These are phyloP conservation scores for Dipodomys stephensi DNA, from an alignment of 2,113 vertebrate species.

Conservation along the genomic window DNA sequence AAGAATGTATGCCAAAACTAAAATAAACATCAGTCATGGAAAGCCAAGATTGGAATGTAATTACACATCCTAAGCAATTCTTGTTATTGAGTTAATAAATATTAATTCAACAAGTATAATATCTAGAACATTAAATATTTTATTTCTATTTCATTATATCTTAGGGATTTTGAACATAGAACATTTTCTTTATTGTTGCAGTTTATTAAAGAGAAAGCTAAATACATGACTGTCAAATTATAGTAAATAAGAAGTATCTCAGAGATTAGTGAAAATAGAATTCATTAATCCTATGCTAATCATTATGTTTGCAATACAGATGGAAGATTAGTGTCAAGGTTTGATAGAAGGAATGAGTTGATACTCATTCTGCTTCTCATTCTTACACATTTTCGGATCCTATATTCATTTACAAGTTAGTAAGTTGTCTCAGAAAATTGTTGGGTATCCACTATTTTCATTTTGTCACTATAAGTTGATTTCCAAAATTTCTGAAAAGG, in stretches of 20 bases:
- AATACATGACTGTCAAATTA: not conserved
- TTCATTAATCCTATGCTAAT: not conserved
- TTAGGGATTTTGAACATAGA: not conserved
- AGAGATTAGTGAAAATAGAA: not conserved
- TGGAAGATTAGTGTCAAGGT: not conserved
- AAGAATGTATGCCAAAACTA: too few species aligned
- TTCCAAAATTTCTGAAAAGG: not conserved
- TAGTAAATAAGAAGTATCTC: not conserved
- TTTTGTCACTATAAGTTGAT: not conserved
- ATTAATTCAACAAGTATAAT: too few species aligned
- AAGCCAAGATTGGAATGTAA: too few species aligned
- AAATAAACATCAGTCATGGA: too few species aligned
- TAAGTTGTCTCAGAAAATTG: not conserved
- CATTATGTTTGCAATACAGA: not conserved
- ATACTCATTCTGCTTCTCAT: not conserved
- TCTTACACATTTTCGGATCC: not conserved
- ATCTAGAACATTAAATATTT: too few species aligned
- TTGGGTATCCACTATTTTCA: not conserved
- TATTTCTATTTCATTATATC: not conserved
- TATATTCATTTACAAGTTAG: not conserved
- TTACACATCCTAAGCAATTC: too few species aligned
- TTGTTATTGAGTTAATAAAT: too few species aligned
- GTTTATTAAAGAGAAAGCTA: not conserved
- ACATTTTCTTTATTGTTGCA: not conserved
- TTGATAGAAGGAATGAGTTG: not conserved